Percentiles rank a stretch among this genome's conserved stretches.
These are phyloP conservation scores for Aphrophora alni DNA, from an alignment of 2,888 invertebrate genomes.

Conservation along the genomic window DNA sequence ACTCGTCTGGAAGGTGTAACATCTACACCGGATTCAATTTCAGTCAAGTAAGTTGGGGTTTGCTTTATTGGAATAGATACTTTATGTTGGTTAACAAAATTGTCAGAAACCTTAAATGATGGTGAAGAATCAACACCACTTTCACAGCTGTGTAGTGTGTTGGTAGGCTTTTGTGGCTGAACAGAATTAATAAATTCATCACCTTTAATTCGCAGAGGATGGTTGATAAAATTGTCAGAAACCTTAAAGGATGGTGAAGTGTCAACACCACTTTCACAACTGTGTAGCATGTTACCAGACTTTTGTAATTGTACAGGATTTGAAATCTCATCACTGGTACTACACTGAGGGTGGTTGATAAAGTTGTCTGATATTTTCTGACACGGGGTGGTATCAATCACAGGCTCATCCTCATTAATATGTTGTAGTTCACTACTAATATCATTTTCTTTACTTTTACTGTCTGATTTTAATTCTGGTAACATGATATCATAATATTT, in stretches of 20 bases:
- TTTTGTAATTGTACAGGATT: background rate
- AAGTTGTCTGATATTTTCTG: constrained; percentile 39
- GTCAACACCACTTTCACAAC: constrained; percentile 55
- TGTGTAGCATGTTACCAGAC: background rate
- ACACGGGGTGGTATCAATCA: constrained; percentile 34
- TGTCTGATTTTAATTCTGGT: background rate
- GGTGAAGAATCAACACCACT: constrained; percentile 57
- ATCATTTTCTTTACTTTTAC: background rate
- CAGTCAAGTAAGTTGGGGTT: constrained; percentile 31
- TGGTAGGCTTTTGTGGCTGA: background rate
- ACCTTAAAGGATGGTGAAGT: constrained; percentile 56
- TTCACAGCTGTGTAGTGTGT: background rate
- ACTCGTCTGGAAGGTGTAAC: constrained; percentile 34
- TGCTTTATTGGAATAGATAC: constrained; percentile 31
- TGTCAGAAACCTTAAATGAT: constrained; percentile 55
- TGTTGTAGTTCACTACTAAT: background rate
- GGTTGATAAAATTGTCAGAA: constrained; percentile 49
- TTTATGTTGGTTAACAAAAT: constrained; percentile 38
- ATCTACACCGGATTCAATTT: constrained; percentile 34
- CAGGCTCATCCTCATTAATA: constrained; percentile 15
- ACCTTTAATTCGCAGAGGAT: background rate
- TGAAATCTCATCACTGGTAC: background rate
- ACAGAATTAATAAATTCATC: background rate
- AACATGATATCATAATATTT: background rate
- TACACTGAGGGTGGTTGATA: constrained; percentile 52